Evolutionary conservation across 2,888 invertebrate genomes (phyloP).

Genomic region (Tolmerus cingulatus): DNA sequence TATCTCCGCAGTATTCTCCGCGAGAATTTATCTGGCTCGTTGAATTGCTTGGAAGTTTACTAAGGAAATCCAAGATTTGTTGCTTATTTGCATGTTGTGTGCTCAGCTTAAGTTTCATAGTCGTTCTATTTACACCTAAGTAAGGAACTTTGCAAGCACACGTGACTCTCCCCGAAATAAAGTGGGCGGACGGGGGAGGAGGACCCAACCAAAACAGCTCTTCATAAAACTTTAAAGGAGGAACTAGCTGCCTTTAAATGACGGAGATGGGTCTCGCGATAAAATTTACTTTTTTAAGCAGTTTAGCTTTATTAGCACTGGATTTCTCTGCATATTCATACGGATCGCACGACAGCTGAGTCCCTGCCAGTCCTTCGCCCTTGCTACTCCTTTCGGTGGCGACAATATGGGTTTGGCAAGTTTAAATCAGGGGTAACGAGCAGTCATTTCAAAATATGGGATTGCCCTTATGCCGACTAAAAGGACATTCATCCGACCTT

Average conservation of each 20-base stretch:
- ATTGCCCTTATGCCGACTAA: neutral
- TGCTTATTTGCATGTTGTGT: constrained; percentile 37
- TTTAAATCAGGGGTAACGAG: neutral
- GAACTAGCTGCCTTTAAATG: neutral
- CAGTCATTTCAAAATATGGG: neutral
- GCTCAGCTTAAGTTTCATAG: constrained; percentile 34
- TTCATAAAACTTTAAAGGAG: constrained; percentile 6
- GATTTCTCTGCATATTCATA: neutral
- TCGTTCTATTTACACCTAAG: constrained; percentile 29
- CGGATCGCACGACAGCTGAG: neutral
- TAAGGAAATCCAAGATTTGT: constrained; percentile 34
- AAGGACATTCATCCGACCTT: neutral
- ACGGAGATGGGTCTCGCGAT: neutral
- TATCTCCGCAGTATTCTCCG: neutral
- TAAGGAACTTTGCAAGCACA: constrained; percentile 11
- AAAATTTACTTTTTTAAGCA: neutral
- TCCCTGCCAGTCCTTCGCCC: neutral
- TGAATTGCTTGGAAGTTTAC: constrained; percentile 11
- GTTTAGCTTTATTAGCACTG: neutral
- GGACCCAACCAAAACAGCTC: neutral
- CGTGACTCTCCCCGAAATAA: neutral
- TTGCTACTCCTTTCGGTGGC: neutral
- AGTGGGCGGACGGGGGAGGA: neutral
- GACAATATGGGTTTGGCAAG: neutral
- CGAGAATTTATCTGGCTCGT: neutral